Conservation (phyloP, 2,888 invertebrate genomes). For the Tetropium fuscum region DNA sequence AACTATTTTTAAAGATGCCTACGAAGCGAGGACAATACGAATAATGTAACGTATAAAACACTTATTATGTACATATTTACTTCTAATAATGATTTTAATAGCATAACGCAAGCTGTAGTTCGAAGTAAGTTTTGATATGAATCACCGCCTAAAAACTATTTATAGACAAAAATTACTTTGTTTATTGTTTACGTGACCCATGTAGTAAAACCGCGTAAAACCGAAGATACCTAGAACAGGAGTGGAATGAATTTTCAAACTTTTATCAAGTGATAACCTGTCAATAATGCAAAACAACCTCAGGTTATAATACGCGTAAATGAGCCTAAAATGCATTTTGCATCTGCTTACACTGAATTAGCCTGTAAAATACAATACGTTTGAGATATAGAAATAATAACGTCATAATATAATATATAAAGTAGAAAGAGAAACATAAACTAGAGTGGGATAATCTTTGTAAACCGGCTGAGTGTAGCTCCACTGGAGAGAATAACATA, state of each 20-base stretch:
- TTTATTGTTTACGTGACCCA: constrained; percentile 20
- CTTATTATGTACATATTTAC: constrained; percentile 25
- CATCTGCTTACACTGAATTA: constrained; percentile 4
- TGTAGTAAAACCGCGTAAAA: constrained; percentile 12
- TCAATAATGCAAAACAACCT: constrained; percentile 11
- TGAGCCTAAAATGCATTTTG: constrained; percentile 13
- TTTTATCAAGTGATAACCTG: constrained; percentile 2
- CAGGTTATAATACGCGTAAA: constrained; percentile 1
- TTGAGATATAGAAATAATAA: constrained; percentile 25
- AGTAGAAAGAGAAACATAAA: constrained; percentile 62
- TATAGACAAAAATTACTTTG: constrained; percentile 26
- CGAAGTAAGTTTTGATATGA: constrained; percentile 24
- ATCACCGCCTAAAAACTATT: constrained; percentile 10
- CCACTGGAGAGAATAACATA: constrained; percentile 51
- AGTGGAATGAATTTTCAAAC: constrained; percentile 12
- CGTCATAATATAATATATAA: constrained; percentile 53
- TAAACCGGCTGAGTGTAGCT: constrained; percentile 61
- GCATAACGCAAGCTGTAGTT: not conserved
- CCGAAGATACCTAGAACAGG: not conserved
- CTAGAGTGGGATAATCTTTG: constrained; percentile 61
- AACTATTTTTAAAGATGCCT: constrained; percentile 23
- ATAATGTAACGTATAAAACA: constrained; percentile 7
- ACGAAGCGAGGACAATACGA: constrained; percentile 20
- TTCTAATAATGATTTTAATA: constrained; percentile 22
- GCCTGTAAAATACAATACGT: constrained; percentile 23